A percentile compares a stretch with the other conserved stretches of the same genome.
Conservation (phyloP, 2,797 vertebrate genomes). For the Silurus lanzhouensis region DNA sequence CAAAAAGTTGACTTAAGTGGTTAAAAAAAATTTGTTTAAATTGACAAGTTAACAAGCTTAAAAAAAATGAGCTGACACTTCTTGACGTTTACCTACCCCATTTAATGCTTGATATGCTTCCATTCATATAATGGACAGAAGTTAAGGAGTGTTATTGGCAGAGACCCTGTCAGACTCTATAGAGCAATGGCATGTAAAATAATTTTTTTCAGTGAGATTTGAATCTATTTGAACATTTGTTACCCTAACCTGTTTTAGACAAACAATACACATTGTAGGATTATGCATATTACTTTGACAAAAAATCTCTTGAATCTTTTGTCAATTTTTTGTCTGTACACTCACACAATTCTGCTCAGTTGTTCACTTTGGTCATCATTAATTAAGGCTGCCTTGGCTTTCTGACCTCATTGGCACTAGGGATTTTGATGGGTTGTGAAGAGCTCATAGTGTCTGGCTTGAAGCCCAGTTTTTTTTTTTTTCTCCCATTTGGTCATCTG, state of each 20-base stretch:
- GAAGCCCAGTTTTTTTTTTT: conserved; percentile 70
- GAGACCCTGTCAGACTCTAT: conserved; percentile 10
- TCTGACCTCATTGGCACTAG: conserved; percentile 78
- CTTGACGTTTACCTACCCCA: conserved; percentile 50
- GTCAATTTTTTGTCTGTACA: conserved; percentile 5
- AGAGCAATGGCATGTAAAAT: conserved; percentile 5
- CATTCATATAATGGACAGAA: conserved; percentile 33
- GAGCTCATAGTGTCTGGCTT: conserved; percentile 79
- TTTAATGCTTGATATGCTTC: conserved; percentile 25
- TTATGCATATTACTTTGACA: neutral
- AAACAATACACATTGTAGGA: neutral
- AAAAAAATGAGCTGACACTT: conserved; percentile 62
- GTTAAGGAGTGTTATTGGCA: conserved; percentile 26
- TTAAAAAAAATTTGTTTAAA: conserved; percentile 66
- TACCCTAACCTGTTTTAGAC: neutral
- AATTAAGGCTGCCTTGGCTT: conserved; percentile 82
- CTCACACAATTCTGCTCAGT: conserved; percentile 70
- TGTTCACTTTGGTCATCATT: conserved; percentile 76
- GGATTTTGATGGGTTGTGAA: conserved; percentile 80
- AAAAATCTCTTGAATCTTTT: neutral
- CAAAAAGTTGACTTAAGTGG: conserved; percentile 71
- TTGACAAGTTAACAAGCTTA: conserved; percentile 73
- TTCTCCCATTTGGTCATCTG: conserved; percentile 72
- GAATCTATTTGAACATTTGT: neutral
- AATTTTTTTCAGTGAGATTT: neutral